phyloP scores from a whole-genome alignment of 2,113 vertebrate genomes.

The Hyperoodon ampullatus region DNA sequence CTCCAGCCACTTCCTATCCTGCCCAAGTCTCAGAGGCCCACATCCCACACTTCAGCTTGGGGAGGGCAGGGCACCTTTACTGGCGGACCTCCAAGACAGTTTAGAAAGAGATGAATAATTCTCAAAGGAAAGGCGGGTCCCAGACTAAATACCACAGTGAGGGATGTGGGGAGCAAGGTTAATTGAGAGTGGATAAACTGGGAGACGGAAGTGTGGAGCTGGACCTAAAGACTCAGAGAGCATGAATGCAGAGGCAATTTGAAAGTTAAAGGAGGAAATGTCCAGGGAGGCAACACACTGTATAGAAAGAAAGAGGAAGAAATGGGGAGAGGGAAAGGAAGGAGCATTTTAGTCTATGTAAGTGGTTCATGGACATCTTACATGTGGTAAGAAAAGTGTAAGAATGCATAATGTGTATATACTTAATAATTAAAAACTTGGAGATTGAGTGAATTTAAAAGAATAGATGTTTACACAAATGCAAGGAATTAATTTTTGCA shows the following conservation, averaged over 20 bases:
- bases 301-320: background rate
- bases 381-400: background rate
- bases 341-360: background rate
- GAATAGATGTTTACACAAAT: background rate
- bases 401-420: background rate
- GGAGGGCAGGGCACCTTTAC: background rate
- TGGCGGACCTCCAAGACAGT: background rate
- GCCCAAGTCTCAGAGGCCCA: background rate
- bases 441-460: background rate
- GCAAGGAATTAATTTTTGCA: constrained; percentile 21
- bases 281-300: background rate
- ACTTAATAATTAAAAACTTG: background rate
- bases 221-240: background rate
- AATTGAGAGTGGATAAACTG: background rate
- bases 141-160: background rate
- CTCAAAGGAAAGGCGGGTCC: background rate
- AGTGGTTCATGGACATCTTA: background rate
- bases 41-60: background rate
- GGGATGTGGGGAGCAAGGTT: background rate
- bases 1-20: background rate
- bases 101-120: background rate
- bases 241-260: background rate
- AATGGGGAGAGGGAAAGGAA: background rate
- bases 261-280: background rate
- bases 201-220: background rate